Percentiles rank a stretch among this genome's conserved stretches.
phyloP scores from a whole-genome alignment of 2,888 invertebrate species.

The Suillia variegata region DNA sequence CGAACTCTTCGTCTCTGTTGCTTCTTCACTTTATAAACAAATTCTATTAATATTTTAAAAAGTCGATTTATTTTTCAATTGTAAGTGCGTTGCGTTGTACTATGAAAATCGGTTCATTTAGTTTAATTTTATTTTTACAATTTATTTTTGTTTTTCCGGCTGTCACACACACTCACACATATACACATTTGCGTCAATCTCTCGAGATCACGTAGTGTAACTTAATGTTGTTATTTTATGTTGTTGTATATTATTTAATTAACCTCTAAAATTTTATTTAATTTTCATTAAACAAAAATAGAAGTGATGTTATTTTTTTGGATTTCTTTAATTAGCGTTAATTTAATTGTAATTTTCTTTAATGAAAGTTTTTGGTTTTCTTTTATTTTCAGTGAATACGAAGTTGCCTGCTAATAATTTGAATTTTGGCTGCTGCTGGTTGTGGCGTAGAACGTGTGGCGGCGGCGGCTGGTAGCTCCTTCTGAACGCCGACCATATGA shows the following conservation, averaged over 20 bases:
- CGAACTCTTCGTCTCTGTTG: too few species aligned
- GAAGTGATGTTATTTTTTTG: constrained; percentile 32
- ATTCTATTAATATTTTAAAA: too few species aligned
- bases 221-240: constrained; percentile 22
- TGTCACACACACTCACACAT: too few species aligned
- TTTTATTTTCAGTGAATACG: too few species aligned
- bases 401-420: too few species aligned
- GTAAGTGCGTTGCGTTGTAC: too few species aligned
- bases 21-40: too few species aligned
- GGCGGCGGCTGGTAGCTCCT: constrained; percentile 18
- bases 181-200: constrained; percentile 28
- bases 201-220: too few species aligned
- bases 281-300: constrained; percentile 44
- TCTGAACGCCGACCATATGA: neutral
- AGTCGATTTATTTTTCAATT: too few species aligned
- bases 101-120: too few species aligned
- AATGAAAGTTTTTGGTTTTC: too few species aligned
- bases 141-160: constrained; percentile 17
- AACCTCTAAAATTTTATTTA: constrained; percentile 45
- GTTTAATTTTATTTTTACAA: constrained; percentile 37
- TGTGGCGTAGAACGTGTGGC: constrained; percentile 44
- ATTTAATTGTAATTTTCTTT: constrained; percentile 12
- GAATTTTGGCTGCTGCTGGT: constrained; percentile 30
- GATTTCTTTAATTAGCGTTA: constrained; percentile 19
- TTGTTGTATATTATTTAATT: constrained; percentile 22